Evolutionary conservation across 2,113 vertebrate species (phyloP).

Genomic region (Menura novaehollandiae): DNA sequence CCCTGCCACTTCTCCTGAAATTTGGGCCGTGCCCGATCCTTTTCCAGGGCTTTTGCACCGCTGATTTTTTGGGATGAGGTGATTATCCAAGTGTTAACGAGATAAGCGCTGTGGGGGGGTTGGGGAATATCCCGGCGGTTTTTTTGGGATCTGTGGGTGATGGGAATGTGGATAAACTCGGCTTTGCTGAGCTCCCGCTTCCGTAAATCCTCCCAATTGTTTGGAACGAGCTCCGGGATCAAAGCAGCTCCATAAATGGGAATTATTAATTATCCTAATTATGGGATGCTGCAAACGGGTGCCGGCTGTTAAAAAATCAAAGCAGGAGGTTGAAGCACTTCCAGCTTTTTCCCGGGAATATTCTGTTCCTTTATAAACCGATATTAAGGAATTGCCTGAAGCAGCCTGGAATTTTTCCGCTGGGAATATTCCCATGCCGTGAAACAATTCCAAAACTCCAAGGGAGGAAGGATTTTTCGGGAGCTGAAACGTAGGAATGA

Average conservation of each 20-base stretch:
- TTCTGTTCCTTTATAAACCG: slow-evolving; percentile 26
- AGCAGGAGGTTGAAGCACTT: slow-evolving; percentile 14
- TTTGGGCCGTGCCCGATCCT: accelerated
- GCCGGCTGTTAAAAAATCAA: slow-evolving; percentile 8
- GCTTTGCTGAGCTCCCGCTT: not conserved
- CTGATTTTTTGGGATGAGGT: not conserved
- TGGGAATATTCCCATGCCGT: no score
- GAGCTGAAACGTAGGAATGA: no score
- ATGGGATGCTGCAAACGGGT: slow-evolving; percentile 27
- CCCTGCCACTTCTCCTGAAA: not conserved
- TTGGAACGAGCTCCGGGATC: not conserved
- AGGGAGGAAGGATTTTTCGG: not conserved
- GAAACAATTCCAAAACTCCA: slow-evolving; percentile 7
- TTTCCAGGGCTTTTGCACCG: not conserved
- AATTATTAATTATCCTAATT: slow-evolving; percentile 51
- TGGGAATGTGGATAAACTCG: not conserved
- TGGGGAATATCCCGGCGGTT: accelerated
- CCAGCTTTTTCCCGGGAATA: slow-evolving; percentile 14
- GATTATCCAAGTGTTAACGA: not conserved
- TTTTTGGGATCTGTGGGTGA: not conserved
- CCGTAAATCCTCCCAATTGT: not conserved
- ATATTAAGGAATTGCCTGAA: slow-evolving; percentile 25
- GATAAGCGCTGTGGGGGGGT: no score
- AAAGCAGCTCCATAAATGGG: slow-evolving; percentile 1
- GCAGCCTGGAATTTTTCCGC: slow-evolving; percentile 26